Percentiles rank a stretch among this genome's conserved stretches.
Conservation (phyloP, 2,797 vertebrate genomes). For the Octomys mimax region DNA sequence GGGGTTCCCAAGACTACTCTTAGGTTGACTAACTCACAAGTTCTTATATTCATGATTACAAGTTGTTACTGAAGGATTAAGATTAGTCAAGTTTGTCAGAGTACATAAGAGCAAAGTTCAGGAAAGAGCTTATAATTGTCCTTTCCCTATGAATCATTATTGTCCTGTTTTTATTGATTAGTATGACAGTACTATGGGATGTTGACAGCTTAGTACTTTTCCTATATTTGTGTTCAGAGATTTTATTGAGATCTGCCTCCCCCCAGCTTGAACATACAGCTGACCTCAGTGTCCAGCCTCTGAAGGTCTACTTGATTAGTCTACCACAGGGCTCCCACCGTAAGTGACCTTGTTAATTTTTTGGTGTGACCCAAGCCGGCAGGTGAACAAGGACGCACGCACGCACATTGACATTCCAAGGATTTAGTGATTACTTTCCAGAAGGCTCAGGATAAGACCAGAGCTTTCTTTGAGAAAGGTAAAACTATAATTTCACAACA, state of each 20-base stretch:
- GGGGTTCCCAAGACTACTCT: background rate
- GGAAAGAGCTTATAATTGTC: background rate
- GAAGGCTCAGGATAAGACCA: slow-evolving; percentile 20
- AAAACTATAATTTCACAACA: background rate
- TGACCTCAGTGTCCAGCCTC: slow-evolving; percentile 40
- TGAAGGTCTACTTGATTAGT: slow-evolving; percentile 5
- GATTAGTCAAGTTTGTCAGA: background rate
- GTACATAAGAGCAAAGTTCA: background rate
- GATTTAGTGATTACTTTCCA: background rate
- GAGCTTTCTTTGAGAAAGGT: slow-evolving; percentile 19
- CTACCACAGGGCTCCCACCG: background rate
- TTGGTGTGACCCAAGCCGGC: background rate
- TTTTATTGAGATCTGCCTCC: background rate
- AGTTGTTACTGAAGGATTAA: slow-evolving; percentile 26
- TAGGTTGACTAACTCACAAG: background rate
- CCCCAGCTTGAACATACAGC: background rate
- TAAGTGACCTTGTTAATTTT: background rate
- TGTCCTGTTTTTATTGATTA: background rate
- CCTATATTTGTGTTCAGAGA: background rate
- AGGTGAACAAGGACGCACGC: background rate
- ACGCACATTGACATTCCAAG: background rate
- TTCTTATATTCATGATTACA: background rate
- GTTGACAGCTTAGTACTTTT: background rate
- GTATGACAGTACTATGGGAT: background rate
- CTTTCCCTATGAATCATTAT: background rate